Conservation (phyloP, 1,140 invertebrate species). For the Saccostrea echinata region DNA sequence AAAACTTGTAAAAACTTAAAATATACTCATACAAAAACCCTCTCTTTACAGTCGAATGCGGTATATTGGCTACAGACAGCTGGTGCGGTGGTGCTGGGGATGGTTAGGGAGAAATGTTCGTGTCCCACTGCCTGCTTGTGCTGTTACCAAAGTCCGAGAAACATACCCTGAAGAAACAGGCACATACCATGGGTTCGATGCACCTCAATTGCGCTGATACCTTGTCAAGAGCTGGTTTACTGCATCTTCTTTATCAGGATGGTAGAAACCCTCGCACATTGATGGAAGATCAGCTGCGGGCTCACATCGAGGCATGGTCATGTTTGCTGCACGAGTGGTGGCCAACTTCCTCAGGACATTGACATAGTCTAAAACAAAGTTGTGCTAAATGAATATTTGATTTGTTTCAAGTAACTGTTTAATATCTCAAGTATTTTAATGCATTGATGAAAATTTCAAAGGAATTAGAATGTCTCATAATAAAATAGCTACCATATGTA, state of each 20-base stretch:
- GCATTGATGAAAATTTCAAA: too few relatives aligned
- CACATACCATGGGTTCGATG: background rate
- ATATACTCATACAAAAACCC: too few relatives aligned
- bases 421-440: background rate
- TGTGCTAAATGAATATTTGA: background rate
- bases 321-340: background rate
- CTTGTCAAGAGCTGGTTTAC: background rate
- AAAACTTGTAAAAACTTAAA: too few relatives aligned
- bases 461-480: too few relatives aligned
- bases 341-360: background rate
- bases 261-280: background rate
- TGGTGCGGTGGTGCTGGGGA: conserved; percentile 51
- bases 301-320: background rate
- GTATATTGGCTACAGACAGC: conserved; percentile 46
- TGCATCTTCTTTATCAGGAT: background rate
- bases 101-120: conserved; percentile 35
- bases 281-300: background rate
- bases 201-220: background rate
- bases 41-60: conserved; percentile 45
- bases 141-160: background rate
- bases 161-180: conserved; percentile 35
- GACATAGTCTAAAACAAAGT: conserved; percentile 44
- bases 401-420: too few relatives aligned
- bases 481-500: conserved; percentile 33
- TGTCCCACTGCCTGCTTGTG: conserved; percentile 52